Evolutionary conservation across 1,140 invertebrate genomes (phyloP).

Genomic region (Leptinotarsa lineolata): DNA sequence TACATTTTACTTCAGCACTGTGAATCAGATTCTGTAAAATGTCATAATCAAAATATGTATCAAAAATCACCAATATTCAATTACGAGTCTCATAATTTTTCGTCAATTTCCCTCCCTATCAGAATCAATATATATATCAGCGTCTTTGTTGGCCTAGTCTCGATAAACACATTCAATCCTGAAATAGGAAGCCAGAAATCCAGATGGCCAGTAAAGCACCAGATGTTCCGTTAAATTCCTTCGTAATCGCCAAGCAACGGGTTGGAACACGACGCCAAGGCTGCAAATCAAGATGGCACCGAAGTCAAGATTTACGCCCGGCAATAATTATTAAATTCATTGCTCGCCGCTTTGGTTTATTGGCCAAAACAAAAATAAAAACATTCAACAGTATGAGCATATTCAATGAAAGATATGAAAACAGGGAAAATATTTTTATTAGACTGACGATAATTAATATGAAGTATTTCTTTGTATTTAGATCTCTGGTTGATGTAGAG

Average conservation of each 20-base stretch:
- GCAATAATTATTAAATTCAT: constrained; percentile 40
- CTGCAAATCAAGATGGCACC: constrained; percentile 43
- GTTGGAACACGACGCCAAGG: constrained; percentile 32
- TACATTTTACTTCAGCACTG: no score
- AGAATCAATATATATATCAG: no score
- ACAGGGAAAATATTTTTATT: no score
- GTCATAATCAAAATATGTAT: no score
- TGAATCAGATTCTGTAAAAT: no score
- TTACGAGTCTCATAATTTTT: no score
- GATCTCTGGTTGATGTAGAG: no score
- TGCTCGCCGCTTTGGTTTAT: constrained; percentile 34
- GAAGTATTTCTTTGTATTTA: no score
- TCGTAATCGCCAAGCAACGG: constrained; percentile 34
- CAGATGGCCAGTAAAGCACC: constrained; percentile 16
- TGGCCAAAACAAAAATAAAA: background rate
- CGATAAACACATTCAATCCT: background rate
- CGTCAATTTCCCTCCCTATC: no score
- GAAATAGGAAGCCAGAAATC: background rate
- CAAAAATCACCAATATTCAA: no score
- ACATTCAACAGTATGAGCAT: background rate
- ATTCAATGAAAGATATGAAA: background rate
- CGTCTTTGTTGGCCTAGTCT: background rate
- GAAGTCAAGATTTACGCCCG: constrained; percentile 30
- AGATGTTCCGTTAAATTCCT: constrained; percentile 26
- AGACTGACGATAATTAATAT: no score